Conservation (phyloP, 1,140 invertebrate genomes). For the Branchinecta lindahli region DNA sequence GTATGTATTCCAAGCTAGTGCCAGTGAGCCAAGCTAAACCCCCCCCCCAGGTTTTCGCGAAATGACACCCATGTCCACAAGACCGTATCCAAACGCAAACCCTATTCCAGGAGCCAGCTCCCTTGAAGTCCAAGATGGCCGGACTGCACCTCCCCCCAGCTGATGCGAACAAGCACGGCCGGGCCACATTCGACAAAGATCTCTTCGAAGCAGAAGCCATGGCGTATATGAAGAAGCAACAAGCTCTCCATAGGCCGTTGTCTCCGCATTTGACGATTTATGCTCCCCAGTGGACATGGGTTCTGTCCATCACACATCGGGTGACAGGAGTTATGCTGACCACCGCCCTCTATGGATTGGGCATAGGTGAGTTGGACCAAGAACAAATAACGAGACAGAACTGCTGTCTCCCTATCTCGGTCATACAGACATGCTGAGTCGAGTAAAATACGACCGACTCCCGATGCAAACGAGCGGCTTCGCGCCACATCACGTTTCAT, state of each 20-base stretch:
- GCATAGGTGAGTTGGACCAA: neutral
- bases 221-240: neutral
- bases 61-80: too few relatives aligned
- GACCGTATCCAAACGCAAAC: too few relatives aligned
- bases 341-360: neutral
- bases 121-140: neutral
- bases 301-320: neutral
- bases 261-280: neutral
- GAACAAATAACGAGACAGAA: too few relatives aligned
- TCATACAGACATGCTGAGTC: too few relatives aligned
- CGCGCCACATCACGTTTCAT: too few relatives aligned
- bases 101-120: neutral
- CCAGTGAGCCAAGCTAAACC: too few relatives aligned
- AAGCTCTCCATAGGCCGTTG: neutral
- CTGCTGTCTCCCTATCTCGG: too few relatives aligned
- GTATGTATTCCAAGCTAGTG: too few relatives aligned
- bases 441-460: too few relatives aligned
- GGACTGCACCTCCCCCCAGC: neutral
- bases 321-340: neutral
- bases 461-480: too few relatives aligned
- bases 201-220: constrained; percentile 9
- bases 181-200: neutral
- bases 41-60: too few relatives aligned
- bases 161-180: neutral
- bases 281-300: neutral